Percentiles rank a stretch among this genome's conserved stretches.
Evolutionary conservation across 2,888 invertebrate species (phyloP).

Genomic region (Palloptera scutellata): DNA sequence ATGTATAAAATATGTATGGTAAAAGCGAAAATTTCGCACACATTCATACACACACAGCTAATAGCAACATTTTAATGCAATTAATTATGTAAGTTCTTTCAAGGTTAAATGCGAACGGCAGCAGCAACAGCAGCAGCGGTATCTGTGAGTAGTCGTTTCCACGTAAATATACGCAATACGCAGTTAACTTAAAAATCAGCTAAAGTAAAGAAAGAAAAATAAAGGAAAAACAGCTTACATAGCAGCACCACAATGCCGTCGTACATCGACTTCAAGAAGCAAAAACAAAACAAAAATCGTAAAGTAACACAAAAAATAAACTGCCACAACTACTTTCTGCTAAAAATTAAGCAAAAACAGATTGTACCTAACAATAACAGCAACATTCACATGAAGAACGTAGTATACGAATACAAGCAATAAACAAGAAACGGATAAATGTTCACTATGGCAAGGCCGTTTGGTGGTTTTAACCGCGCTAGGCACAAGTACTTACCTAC

Average conservation of each 20-base stretch:
- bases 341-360: background rate
- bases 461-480: constrained; percentile 13
- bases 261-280: background rate
- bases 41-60: background rate
- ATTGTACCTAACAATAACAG: too few relatives aligned
- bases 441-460: constrained; percentile 23
- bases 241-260: too few relatives aligned
- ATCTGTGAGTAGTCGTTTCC: background rate
- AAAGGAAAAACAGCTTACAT: background rate
- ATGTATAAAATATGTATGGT: background rate
- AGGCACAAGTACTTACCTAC: background rate
- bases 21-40: constrained; percentile 7
- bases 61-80: background rate
- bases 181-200: constrained; percentile 1
- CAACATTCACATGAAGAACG: background rate
- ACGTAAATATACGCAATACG: background rate
- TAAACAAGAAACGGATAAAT: background rate
- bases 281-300: background rate
- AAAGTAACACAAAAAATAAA: background rate
- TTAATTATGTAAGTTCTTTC: constrained; percentile 30
- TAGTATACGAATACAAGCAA: too few relatives aligned
- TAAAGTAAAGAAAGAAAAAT: background rate
- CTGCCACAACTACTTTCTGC: background rate
- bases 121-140: background rate
- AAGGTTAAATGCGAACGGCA: constrained; percentile 16